These are phyloP conservation scores for Pygmarrhopalites habei DNA, from an alignment of 1,140 invertebrate species.

Conservation along the genomic window DNA sequence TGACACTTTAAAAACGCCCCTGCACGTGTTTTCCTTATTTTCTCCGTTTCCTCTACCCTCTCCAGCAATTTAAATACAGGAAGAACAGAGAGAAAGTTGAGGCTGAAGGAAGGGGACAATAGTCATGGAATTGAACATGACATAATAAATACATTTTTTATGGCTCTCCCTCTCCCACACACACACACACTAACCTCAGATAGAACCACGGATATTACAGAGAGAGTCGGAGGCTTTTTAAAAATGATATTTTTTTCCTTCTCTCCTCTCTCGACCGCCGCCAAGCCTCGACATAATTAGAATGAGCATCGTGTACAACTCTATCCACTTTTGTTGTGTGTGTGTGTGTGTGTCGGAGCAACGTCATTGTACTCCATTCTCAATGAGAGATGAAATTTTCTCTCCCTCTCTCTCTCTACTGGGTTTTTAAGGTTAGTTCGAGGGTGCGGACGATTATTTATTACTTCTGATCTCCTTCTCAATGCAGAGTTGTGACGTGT, in stretches of 20 bases:
- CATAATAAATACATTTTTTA: conserved; percentile 7
- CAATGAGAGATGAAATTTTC: too few species aligned
- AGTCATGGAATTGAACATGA: conserved; percentile 3
- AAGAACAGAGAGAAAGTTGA: background rate
- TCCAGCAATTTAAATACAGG: background rate
- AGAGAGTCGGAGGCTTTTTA: background rate
- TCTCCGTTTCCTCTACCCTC: background rate
- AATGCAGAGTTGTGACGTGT: background rate
- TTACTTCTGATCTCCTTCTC: conserved; percentile 1
- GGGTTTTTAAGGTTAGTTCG: background rate
- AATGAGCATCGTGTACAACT: background rate
- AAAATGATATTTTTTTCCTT: background rate
- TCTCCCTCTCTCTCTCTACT: background rate
- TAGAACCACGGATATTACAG: too few species aligned
- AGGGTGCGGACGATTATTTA: background rate
- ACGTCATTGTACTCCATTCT: background rate
- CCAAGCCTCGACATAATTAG: background rate
- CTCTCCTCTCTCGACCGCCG: background rate
- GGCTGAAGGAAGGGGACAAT: too few species aligned
- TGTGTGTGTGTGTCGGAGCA: too few species aligned
- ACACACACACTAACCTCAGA: background rate
- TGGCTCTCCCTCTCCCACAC: background rate
- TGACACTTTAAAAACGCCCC: conserved; percentile 17
- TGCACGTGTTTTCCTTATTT: conserved; percentile 4
- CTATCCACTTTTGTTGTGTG: too few species aligned